Base-by-base conservation (phyloP, 2,888 invertebrate genomes). In the Sympetrum striolatum region DNA sequence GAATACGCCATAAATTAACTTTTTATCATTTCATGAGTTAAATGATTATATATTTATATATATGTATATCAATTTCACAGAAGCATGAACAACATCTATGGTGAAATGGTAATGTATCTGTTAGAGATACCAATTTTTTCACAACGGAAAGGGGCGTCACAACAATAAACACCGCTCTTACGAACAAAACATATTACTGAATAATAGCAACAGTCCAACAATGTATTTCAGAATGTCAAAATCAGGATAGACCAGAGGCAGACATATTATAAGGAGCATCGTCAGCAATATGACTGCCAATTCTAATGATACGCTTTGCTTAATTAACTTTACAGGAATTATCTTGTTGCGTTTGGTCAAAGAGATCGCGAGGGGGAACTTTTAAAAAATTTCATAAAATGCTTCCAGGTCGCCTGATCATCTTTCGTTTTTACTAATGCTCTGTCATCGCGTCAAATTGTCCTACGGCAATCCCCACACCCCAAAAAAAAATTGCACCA, bases 171-270 rank as follows among this genome's bases (percentile, higher is more conserved):
- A 60, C 86, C 86, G 86, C 86, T 86, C 86, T 86, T 60, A 12
- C 60, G 86, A 86, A 86, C 86, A 35, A 86, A 86, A 86, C 14
- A 86, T 86, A 86, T 86, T 37, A n/a, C n/a, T 86, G 86, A 64
- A 64, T 86, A 60, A 64, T 64, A 86, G 60, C 86, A n/a, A n/a
- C 60, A 37, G 86, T 86, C 22, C 18, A n/a, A 22, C 22, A 86
- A 22, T 60, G 35, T n/a, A 37, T 86, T 86, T 18, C 31, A 4
- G 37, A 86, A 22, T 64, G 86, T 86, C 37, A 86, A 86, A 86
- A 86, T 86, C 86, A 86, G 64, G 86, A 60, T 86, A 86, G 86
- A n/a, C 86, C 60, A 64, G 60, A 86, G 86, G 86, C 86, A 86
- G 58, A 64, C 60, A 60, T 64, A 64, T 86, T 60, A 37, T 60